A percentile compares a stretch with the other conserved stretches of the same genome.
phyloP scores from a whole-genome alignment of 2,113 vertebrate genomes.

The Menura novaehollandiae region DNA sequence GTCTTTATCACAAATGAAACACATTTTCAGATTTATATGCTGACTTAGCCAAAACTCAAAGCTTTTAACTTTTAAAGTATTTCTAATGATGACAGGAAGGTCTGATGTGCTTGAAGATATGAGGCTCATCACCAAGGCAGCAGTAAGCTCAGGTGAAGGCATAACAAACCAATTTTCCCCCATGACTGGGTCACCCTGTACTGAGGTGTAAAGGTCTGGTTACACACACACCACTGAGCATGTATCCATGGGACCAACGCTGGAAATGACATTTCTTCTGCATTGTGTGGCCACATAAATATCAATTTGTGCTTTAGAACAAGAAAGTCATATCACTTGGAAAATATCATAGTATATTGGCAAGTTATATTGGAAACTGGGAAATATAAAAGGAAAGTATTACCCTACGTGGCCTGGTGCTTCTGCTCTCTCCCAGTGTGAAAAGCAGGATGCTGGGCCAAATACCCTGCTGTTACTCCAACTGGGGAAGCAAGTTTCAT shows the following conservation, averaged over 20 bases:
- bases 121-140: neutral
- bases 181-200: neutral
- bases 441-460: neutral
- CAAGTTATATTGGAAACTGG: neutral
- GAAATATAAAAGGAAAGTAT: neutral
- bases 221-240: neutral
- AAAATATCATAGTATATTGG: neutral
- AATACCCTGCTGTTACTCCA: neutral
- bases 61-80: neutral
- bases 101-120: neutral
- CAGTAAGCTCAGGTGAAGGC: neutral
- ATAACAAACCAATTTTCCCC: neutral
- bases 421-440: neutral
- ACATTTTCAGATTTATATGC: slow-evolving; percentile 5
- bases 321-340: neutral
- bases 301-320: neutral
- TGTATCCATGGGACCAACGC: neutral
- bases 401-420: neutral
- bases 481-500: neutral
- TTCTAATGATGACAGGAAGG: neutral
- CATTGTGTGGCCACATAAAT: neutral
- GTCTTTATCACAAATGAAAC: neutral
- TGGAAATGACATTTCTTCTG: slow-evolving; percentile 7
- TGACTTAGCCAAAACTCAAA: neutral
- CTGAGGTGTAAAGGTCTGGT: neutral